Base-by-base conservation (phyloP, 2,797 vertebrate species). In the Pseudomugil tenellus region DNA sequence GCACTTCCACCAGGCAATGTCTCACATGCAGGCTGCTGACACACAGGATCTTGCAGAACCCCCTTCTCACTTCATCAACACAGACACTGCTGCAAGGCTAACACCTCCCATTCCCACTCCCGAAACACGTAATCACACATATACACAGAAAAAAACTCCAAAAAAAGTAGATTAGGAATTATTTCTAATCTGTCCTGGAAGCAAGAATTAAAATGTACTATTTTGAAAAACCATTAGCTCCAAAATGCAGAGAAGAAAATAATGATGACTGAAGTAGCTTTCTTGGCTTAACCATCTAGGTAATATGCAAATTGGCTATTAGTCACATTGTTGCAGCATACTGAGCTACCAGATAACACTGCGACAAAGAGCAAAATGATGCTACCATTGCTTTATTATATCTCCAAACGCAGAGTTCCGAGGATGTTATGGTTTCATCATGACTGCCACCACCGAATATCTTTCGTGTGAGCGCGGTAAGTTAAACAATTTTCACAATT, bases 21-120 rank as follows among this genome's bases (percentile, higher is more conserved):
- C 85, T 81, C 84, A 80, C 80, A 81, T 87, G 79, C 80, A 84
- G 74, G 84, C 87, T 90, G 87, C 91, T 94, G 91, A 92, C 89
- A 93, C 88, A 89, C 83, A 90, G 87, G 84, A 93, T 92, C 91
- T 91, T 92, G 92, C 91, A 81, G 85, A 78, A 74, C 83, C 77
- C 70, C 67, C 67, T 68, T 69, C 63, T 70, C 69, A 58, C 83
- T 83, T 79, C 85, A 84, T 87, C 77, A 90, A 85, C 85, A 85
- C 80, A 77, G 73, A 81, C 73, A 79, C 82, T 66, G 80, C 83
- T n/a, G 58, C 76, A 75, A 85, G 80, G 69, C 82, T 79, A 77
- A 77, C 77, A 72, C 80, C 69, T 53, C 65, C 52, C 61, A 54
- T 39, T 43, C 72, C 65, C 53, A 8, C 59, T 26, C 29, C 3